Evolutionary conservation across 2,888 invertebrate genomes (phyloP).

Genomic region (Stenodera caucasica): DNA sequence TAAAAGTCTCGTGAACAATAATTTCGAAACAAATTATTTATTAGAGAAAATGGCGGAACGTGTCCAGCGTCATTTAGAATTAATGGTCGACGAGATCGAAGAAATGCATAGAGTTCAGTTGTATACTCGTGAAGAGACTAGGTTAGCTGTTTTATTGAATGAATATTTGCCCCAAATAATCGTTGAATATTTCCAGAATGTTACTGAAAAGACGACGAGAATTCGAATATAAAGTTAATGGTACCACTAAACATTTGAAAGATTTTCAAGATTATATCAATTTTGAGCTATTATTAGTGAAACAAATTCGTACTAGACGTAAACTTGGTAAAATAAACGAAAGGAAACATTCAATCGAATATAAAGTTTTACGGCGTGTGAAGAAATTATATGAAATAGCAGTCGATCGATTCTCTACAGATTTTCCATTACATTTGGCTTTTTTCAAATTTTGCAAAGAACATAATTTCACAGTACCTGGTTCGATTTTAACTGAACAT

Average conservation of each 20-base stretch:
- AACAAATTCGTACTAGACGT: background rate
- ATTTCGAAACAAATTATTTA: background rate
- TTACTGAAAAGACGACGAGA: background rate
- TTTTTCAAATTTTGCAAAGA: background rate
- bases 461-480: background rate
- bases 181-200: background rate
- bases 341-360: background rate
- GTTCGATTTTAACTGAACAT: background rate
- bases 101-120: background rate
- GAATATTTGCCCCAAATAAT: background rate
- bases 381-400: background rate
- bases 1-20: no score
- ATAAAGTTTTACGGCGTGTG: background rate
- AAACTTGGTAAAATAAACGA: background rate
- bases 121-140: background rate
- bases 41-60: background rate
- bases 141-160: background rate
- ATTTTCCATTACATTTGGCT: background rate
- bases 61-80: constrained; percentile 2
- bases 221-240: constrained; percentile 3
- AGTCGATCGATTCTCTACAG: background rate
- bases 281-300: background rate
- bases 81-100: background rate
- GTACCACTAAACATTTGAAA: background rate
- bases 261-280: background rate